A percentile compares a stretch with the other conserved stretches of the same genome.
Conservation (phyloP, 2,113 vertebrate species). For the Crypturellus undulatus region DNA sequence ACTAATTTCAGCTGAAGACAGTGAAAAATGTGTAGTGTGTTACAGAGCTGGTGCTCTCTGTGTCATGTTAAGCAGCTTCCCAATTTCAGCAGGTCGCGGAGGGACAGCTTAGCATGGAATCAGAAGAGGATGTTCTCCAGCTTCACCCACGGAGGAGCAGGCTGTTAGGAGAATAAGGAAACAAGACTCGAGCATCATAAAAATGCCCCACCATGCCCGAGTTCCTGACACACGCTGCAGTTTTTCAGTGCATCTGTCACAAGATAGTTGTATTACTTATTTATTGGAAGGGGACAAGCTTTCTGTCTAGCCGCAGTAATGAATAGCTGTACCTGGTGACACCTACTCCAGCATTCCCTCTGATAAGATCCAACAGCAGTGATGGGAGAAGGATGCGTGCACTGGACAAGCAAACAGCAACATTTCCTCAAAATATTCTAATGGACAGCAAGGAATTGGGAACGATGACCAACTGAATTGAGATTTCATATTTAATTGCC, state of each 20-base stretch:
- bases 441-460: background rate
- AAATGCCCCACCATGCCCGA: background rate
- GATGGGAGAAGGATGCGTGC: background rate
- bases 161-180: background rate
- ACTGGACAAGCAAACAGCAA: background rate
- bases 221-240: background rate
- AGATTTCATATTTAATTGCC: background rate
- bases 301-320: background rate
- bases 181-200: background rate
- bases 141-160: background rate
- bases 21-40: background rate
- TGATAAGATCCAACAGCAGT: background rate
- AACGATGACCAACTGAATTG: background rate
- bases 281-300: background rate
- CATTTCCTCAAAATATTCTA: background rate
- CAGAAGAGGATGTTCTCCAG: background rate
- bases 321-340: background rate
- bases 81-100: background rate
- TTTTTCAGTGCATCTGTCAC: background rate
- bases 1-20: background rate
- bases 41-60: fast-evolving
- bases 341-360: background rate
- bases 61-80: background rate
- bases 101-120: background rate
- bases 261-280: background rate